Base-by-base conservation (phyloP, 2,113 vertebrate species). In the Ploceus nigricollis region DNA sequence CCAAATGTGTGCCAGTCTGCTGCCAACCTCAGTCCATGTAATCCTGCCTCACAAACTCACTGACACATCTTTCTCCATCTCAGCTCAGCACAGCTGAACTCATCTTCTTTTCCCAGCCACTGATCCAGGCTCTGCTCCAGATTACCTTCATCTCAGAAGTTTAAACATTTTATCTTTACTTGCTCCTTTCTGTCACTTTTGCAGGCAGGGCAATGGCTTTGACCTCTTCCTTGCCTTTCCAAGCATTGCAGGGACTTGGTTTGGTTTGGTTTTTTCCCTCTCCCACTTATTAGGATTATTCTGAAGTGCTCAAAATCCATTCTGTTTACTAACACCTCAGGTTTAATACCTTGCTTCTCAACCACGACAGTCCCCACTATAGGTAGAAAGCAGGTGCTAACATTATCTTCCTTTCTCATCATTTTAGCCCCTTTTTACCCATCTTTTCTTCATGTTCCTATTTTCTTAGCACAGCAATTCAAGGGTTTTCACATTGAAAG, bases 311-410 rank as follows among this genome's bases (percentile, higher is more conserved):
- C 50, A 44, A 64, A 87, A 65, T 63, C 77, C 25, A 54, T 33
- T 54, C 73, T 73, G 23, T 58, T 79, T 40, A 68, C 44, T 16
- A 79, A 84, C 58, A 81, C 54, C 58, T 68, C 58, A 15, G 24
- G 45, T 78, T 56, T 77, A 84, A 89, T 6, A 81, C 45, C 50
- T 45, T 25, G 50, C 40, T 81, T 60, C 27, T 23, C 76, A 63
- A 56, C 66, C 33, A 31, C 1, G 0, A 39, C 10, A 48, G 48
- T 45, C 24, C 40, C 18, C 9, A 31, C 7, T 0, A 3, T 22
- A 51, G 14, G 44, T 3, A 71, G 9, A 82, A 88, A 33, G 15
- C 75, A 47, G 4, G 19, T 51, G 15, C 75, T 61, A 22, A 79
- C 15, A n/a, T 54, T 12, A 28, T 28, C 31, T 69, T 48, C 18